phyloP scores from a whole-genome alignment of 2,797 vertebrate species.

The Xiphorhynchus erythropygius region DNA sequence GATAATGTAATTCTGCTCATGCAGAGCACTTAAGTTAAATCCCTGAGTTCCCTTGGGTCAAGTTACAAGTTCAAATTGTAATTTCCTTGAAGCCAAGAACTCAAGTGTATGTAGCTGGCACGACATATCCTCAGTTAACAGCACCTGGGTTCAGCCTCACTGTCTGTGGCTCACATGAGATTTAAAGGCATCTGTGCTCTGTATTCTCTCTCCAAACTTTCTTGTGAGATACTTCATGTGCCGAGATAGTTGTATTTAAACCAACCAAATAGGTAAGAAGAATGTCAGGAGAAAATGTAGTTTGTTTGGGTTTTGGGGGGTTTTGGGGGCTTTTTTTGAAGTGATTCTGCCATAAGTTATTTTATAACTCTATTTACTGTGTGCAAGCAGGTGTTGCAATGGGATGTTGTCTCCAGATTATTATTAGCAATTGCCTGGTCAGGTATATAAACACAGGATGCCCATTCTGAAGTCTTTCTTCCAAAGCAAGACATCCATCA shows the following conservation, averaged over 20 bases:
- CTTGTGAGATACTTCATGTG: neutral
- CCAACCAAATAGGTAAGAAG: neutral
- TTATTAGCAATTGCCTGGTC: neutral
- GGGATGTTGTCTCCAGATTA: neutral
- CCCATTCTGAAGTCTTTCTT: neutral
- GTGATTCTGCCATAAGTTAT: neutral
- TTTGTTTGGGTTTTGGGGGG: too few relatives aligned
- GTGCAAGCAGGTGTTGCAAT: neutral
- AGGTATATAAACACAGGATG: neutral
- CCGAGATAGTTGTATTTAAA: neutral
- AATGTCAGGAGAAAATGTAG: neutral
- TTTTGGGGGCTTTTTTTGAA: neutral
- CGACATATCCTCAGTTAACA: neutral
- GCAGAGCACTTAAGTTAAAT: neutral
- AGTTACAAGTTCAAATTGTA: neutral
- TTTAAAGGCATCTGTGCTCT: neutral
- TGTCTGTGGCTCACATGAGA: rapidly evolving
- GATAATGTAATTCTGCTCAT: neutral
- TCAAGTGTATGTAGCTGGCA: neutral
- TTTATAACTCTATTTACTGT: neutral
- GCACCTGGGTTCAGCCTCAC: neutral
- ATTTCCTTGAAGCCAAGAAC: neutral
- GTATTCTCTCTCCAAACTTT: neutral
- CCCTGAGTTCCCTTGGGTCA: neutral
- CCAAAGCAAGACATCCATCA: neutral